Base-by-base conservation (phyloP, 1,140 invertebrate genomes). In the Alviniconcha marisindica region DNA sequence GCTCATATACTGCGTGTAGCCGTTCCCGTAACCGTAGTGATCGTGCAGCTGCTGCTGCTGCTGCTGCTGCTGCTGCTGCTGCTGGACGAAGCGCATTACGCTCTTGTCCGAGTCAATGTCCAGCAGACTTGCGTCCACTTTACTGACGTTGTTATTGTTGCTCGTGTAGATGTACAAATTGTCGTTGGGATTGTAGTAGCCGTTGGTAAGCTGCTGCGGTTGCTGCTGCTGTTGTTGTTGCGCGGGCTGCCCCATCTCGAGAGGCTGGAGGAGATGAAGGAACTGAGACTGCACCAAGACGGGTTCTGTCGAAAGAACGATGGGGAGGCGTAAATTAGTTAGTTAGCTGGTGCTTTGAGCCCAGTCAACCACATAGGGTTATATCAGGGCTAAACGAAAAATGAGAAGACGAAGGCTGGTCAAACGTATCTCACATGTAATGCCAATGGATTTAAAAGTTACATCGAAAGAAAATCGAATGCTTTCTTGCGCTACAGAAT, bases 201-300 rank as follows among this genome's bases (percentile, higher is more conserved):
- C 73, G 73, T 76, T 76, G 73, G 56, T n/a, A 18, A 66, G 38
- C 3, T 80, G 56, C 31, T 80, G 78, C n/a, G 66, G 60, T 38
- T 66, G 60, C 38, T 38, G 56, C 40, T 78, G 77, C 54, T 78
- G 77, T 21, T 78, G 77, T 60, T 78, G 77, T n/a, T 60, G 44
- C 5, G 77, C 3, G 15, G 36, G 48, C 21, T 78, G 77, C 1
- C 78, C 56, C 56, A 80, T 80, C n/a, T 80, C 78, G 21, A 80
- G 33, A 42, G 78, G 78, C 28, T 80, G 78, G 0, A 80, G 78
- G 56, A 80, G 78, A 24, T 80, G 78, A 1, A 80, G 78, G 38
- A 66, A 80, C 60, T 80, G 78, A 38, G 78, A 60, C 31, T 44
- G 56, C 3, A 80, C 78, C 10, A 80, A 40, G 38, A 80, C 10